A percentile compares a stretch with the other conserved stretches of the same genome.
Conservation (phyloP, 2,888 invertebrate genomes). For the Cordilura impudica region DNA sequence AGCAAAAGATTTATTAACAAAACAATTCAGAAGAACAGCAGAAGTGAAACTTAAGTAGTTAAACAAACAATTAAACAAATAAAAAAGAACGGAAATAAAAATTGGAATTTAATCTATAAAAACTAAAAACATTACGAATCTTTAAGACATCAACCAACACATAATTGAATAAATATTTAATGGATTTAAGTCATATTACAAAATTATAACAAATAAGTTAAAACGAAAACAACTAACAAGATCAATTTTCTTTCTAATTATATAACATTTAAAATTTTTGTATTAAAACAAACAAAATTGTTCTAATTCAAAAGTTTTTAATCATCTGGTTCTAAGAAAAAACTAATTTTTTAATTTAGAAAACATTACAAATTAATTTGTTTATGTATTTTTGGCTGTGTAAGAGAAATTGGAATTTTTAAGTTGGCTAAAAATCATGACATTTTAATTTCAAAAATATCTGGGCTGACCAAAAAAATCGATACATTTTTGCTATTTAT, state of each 20-base stretch:
- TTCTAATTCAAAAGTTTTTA: too few species aligned
- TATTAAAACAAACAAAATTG: not conserved
- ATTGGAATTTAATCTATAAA: not conserved
- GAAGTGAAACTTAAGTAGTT: constrained; percentile 28
- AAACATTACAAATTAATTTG: too few species aligned
- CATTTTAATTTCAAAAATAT: too few species aligned
- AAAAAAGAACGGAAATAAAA: not conserved
- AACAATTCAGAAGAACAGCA: constrained; percentile 16
- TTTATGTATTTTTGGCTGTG: too few species aligned
- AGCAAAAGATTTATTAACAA: not conserved
- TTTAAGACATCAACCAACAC: not conserved
- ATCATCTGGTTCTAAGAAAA: too few species aligned
- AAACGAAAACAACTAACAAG: not conserved
- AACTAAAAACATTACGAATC: not conserved
- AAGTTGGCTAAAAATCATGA: too few species aligned
- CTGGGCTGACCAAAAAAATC: too few species aligned
- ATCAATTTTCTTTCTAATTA: not conserved
- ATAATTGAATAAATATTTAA: not conserved
- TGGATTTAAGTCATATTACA: not conserved
- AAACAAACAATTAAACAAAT: not conserved
- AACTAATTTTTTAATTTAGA: too few species aligned
- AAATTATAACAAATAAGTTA: not conserved
- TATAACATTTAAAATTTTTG: not conserved
- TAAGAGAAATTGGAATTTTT: too few species aligned
- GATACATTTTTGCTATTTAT: not conserved